Conservation (phyloP, 2,888 invertebrate genomes). For the Mylabris sibirica region DNA sequence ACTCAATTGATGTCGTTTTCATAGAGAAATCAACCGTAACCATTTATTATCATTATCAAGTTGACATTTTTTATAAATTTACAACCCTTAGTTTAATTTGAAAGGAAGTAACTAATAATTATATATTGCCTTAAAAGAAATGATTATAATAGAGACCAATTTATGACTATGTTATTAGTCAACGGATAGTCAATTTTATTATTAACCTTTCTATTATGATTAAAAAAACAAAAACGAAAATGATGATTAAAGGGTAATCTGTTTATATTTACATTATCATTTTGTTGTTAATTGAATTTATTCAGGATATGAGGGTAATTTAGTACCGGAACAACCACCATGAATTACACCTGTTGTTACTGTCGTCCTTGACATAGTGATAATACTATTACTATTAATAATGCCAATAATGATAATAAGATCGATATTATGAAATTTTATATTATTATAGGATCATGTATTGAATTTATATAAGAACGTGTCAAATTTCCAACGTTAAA, state of each 20-base stretch:
- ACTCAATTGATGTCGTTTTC: too few relatives aligned
- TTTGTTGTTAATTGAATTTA: not conserved
- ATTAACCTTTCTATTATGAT: not conserved
- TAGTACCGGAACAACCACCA: not conserved
- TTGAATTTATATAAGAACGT: not conserved
- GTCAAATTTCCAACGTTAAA: not conserved
- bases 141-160: not conserved
- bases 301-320: not conserved
- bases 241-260: too few relatives aligned
- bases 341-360: not conserved
- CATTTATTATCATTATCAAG: conserved; percentile 27
- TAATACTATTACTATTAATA: not conserved
- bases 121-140: not conserved
- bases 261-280: not conserved
- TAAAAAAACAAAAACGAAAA: too few relatives aligned
- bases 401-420: not conserved
- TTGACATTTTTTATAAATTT: conserved; percentile 20
- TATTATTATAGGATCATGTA: not conserved
- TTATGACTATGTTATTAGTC: not conserved
- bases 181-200: not conserved
- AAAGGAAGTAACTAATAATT: conserved; percentile 28
- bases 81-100: conserved; percentile 22
- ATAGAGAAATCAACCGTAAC: not conserved
- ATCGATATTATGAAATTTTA: not conserved
- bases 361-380: not conserved